Base-by-base conservation (phyloP, 2,888 invertebrate genomes). In the Spisula subtruncata region DNA sequence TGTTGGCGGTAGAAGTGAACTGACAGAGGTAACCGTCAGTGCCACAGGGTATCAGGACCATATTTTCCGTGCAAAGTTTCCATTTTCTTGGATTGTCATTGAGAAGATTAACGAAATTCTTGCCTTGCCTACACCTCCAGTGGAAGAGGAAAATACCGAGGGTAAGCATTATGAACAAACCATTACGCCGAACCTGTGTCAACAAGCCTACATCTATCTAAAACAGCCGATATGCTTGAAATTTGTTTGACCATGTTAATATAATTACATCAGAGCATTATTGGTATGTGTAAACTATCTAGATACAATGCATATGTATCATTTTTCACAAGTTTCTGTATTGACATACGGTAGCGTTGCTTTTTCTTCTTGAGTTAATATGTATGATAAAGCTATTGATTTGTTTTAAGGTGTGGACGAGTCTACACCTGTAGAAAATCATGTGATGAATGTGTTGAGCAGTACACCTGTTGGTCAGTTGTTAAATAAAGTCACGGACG, bases 51-150 rank as follows among this genome's bases (percentile, higher is more conserved):
- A 85, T 89, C 93, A 93, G 82, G 93, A 93, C 25, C 85, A 88
- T 5, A 71, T 83, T 32, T 95, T 95, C 80, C 32, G 86, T 60
- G 90, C 93, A 1, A 71, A 82, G 48, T 86, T 95, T 83, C 96
- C 96, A n/a, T 96, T 96, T 89, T 95, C 95, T n/a, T 96, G 96
- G 96, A 25, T 94, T 41, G 89, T 94, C n/a, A 89, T 85, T 46
- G 86, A 92, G 75, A 88, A 87, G 14, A 89, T 94, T n/a, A 90
- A 93, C 60, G 87, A 89, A 29, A 85, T 91, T 20, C 29, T 90
- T 54, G 91, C 85, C 29, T 81, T 89, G 4, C 82, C 91, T 51
- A 51, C 51, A 10, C 85, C 87, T 60, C n/a, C 29, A 8, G 60
- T 14, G 20, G 89, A 89, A 12, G 75, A 75, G 32, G 60, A 84